Evolutionary conservation across 2,113 vertebrate genomes (phyloP), one percentile per base, ranked within the genome.

Genomic region (Labeo rohita): DNA sequence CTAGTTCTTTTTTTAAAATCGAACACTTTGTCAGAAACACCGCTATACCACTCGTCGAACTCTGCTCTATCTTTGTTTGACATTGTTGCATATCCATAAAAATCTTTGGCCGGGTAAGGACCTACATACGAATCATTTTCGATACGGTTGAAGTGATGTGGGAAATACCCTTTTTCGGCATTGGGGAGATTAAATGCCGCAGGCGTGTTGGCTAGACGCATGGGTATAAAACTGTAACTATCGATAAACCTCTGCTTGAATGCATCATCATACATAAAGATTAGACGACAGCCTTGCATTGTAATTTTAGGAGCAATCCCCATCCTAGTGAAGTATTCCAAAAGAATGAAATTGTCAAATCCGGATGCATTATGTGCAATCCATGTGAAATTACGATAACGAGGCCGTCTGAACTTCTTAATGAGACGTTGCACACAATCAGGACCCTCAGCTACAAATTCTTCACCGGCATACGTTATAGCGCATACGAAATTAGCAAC

Each of bases 31-130:
- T 34, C 50, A 0, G 50, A 21, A 8, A 47, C 12, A 8, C 21
- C 12, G 6, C 5, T 9, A 4, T 84, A 74, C 72, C 50, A 84
- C 2, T 11, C 18, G 16, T 84, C n/a, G 23, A 76, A 75, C 16
- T 6, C 11, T 3, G 0, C 13, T 11, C 34, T 85, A 6, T 65
- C 61, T 8, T 68, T 56, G 13, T 72, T 59, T 0, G 45, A 36
- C 76, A 80, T 85, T 0, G 61, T 16, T 1, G 49, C 3, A n/a
- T 85, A 85, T 11, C 74, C 76, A 28, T 85, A 85, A 49, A 66
- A 85, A 1, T 68, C 8, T 39, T 79, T 79, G 6, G 28, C 61
- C 4, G 85, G 85, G 23, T 86, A 85, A 1, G 47, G 61, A 3
- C 68, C 83, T 16, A 61, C 6, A 5, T 81, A 83, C 10, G 50